Base-by-base conservation (phyloP, 1,140 invertebrate genomes). In the Zophobas morio region DNA sequence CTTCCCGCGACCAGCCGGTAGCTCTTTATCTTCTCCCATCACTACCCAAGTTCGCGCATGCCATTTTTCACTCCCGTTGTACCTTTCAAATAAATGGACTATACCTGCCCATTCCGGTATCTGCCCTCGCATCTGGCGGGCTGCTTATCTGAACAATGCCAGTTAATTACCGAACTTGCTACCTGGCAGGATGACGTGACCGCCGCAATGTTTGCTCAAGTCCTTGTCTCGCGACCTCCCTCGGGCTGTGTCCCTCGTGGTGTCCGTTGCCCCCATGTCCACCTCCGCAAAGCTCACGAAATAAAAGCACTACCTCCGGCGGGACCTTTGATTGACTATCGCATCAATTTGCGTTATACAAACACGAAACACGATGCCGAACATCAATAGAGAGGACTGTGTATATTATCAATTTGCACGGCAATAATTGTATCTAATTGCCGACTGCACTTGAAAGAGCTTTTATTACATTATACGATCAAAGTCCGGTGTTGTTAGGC, bases 161-260 rank as follows among this genome's bases (percentile, higher is more conserved):
- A 74, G 81, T 82, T 82, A 82, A 82, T 82, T 82, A 82, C 81
- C 75, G 74, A 82, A 82, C 79, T 81, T 81, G 78, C 80, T 82
- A 82, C 81, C 81, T 81, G 80, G 80, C 78, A 77, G 76, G 47
- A 56, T 78, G 79, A 82, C 81, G 79, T 80, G 81, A 80, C 79
- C 79, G 78, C 79, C 70, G 70, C 79, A 49, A 54, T 78, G 74
- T 82, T 80, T 82, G 81, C 74, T 78, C 75, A 75, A 71, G 63
- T 73, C 60, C 74, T 66, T 66, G 60, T 66, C 71, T 56, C 46
- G 54, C n/a, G 37, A 47, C 73, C 70, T 78, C 73, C 63, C 74
- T 70, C 49, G 34, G 47, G 54, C 71, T 36, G 54, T 56, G 39
- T 51, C 51, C 73, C 42, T 56, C 73, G 36, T 60, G 35, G 53